Base-by-base conservation (phyloP, 1,140 invertebrate species). In the Drosophila bifasciata region DNA sequence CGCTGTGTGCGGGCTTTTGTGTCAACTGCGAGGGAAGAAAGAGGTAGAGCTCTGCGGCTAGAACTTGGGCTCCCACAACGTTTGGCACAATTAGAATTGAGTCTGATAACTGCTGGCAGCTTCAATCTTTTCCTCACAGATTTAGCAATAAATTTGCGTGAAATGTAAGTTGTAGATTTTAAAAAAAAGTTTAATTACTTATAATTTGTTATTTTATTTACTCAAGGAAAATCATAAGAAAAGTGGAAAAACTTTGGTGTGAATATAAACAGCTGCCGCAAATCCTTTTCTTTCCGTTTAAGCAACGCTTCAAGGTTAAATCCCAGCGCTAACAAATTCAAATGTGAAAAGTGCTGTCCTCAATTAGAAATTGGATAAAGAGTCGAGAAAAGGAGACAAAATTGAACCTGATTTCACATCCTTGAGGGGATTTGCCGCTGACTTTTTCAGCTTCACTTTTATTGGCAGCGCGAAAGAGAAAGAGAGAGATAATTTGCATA, bases 281-380 rank as follows among this genome's bases (percentile, higher is more conserved):
- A 32, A 32, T 32, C 15, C 17, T 46, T 39, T 55, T 15, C n/a
- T 17, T 28, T 49, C 6, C 28, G 0, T 16, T 6, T 28, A 6
- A n/a, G 32, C 16, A 52, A 9, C 11, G 69, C 70, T 52, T 52
- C 40, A 50, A 73, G 70, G 70, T 59, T n/a, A 44, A 64, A 21
- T 55, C 28, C 21, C 64, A 36, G 63, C 59, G 73, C 51, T 75
- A 74, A 75, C 74, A 75, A 75, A 75, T 75, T 75, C 66, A 60
- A 74, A 66, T 75, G 71, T 40, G 71, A 64, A 75, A 75, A 75
- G 60, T 75, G 53, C 52, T 64, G 70, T 74, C 70, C 70, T 58
- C 70, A 66, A 75, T 75, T 75, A 73, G 60, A 66, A 72, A 66
- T 74, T 74, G 66, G 70, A 58, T 60, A 48, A 53, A 36, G 66